Percentiles rank a stretch among this genome's conserved stretches.
phyloP scores from a whole-genome alignment of 2,113 vertebrate genomes.

The Sylvilagus bachmani region DNA sequence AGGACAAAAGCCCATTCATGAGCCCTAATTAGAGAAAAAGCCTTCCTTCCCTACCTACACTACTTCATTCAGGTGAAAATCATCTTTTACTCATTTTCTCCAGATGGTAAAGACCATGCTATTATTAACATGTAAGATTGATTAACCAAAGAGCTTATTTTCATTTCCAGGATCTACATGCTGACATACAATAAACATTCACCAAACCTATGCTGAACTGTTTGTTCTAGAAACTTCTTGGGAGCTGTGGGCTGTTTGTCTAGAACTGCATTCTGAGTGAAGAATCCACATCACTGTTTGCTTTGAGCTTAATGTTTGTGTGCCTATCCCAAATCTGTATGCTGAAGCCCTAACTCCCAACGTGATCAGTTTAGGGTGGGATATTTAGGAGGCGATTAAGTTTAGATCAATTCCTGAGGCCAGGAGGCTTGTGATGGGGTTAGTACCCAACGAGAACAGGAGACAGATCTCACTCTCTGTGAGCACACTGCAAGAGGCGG shows the following conservation, averaged over 20 bases:
- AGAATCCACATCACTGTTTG: not conserved
- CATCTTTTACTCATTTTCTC: not conserved
- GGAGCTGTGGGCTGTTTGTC: not conserved
- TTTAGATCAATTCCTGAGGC: not conserved
- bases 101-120: not conserved
- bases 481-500: not conserved
- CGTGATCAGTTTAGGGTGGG: not conserved
- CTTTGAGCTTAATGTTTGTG: not conserved
- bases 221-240: constrained; percentile 32
- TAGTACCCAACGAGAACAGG: not conserved
- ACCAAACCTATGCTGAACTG: not conserved
- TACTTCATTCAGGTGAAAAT: constrained; percentile 16
- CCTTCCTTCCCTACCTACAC: not conserved
- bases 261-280: not conserved
- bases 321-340: not conserved
- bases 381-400: not conserved
- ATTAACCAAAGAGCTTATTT: not conserved
- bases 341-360: not conserved
- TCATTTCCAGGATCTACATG: constrained; percentile 6
- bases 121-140: not conserved
- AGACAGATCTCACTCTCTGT: not conserved
- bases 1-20: not conserved
- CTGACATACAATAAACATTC: not conserved
- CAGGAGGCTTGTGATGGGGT: not conserved
- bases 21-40: constrained; percentile 26